These are phyloP conservation scores for Goniozus legneri DNA, from an alignment of 1,140 invertebrate species.

Conservation along the genomic window DNA sequence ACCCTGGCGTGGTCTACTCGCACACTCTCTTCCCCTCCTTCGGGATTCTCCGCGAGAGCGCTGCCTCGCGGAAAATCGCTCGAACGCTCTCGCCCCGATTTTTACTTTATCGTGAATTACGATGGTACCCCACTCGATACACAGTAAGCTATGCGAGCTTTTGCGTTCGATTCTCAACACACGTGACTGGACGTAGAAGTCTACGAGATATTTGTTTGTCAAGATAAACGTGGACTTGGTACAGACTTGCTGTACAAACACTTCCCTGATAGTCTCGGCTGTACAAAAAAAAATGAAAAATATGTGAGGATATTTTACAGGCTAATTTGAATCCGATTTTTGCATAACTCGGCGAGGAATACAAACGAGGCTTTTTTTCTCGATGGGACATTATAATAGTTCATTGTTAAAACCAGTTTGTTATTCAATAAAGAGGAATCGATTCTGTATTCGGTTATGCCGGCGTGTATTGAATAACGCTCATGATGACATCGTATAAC, in stretches of 20 bases:
- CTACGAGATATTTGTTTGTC: no score
- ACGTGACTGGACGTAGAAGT: neutral
- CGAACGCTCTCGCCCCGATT: neutral
- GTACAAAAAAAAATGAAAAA: no score
- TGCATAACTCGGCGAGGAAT: neutral
- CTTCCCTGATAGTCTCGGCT: no score
- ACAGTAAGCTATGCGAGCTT: neutral
- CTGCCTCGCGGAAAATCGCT: neutral
- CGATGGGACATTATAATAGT: neutral
- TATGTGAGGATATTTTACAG: no score
- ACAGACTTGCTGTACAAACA: no score
- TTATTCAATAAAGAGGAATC: neutral
- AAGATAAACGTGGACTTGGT: no score
- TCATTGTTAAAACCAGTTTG: neutral
- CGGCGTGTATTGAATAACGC: no score
- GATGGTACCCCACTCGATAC: neutral
- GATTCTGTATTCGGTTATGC: neutral
- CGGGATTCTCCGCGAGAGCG: neutral
- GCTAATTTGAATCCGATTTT: no score
- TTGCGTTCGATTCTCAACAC: neutral
- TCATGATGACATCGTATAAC: neutral
- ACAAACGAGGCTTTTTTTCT: neutral
- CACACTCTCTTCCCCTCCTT: slow-evolving; percentile 14
- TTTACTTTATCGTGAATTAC: neutral
- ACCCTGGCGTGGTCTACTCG: slow-evolving; percentile 39